phyloP scores from a whole-genome alignment of 2,888 invertebrate genomes.

The Apodemia mormo region DNA sequence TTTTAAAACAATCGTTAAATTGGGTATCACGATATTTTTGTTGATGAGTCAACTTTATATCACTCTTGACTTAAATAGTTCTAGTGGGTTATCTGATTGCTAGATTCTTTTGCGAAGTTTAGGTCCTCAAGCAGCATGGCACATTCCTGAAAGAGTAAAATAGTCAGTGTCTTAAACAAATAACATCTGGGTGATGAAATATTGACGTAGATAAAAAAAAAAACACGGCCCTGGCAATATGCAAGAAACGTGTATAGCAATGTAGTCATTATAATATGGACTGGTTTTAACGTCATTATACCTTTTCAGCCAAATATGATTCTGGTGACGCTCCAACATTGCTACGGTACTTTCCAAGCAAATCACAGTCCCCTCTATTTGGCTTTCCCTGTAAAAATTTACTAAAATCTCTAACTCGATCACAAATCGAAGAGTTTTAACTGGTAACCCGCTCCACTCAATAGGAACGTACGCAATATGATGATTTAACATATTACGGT shows the following conservation, averaged over 20 bases:
- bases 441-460: background rate
- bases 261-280: slow-evolving; percentile 6
- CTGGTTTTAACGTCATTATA: background rate
- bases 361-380: background rate
- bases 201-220: background rate
- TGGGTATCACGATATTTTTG: background rate
- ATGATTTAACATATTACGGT: slow-evolving; percentile 15
- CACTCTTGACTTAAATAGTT: background rate
- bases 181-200: background rate
- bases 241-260: background rate
- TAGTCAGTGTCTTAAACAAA: background rate
- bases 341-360: background rate
- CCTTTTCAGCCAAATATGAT: slow-evolving; percentile 11
- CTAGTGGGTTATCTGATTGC: background rate
- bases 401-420: background rate
- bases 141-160: background rate
- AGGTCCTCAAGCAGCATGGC: background rate
- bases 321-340: slow-evolving; percentile 4
- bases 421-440: background rate
- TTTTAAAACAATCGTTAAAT: background rate
- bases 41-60: background rate
- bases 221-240: background rate
- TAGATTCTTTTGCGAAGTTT: no score
- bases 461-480: slow-evolving; percentile 6
- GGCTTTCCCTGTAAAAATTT: background rate